Percentiles rank a stretch among this genome's conserved stretches.
Evolutionary conservation across 2,797 vertebrate genomes (phyloP).

Genomic region (Manis javanica): DNA sequence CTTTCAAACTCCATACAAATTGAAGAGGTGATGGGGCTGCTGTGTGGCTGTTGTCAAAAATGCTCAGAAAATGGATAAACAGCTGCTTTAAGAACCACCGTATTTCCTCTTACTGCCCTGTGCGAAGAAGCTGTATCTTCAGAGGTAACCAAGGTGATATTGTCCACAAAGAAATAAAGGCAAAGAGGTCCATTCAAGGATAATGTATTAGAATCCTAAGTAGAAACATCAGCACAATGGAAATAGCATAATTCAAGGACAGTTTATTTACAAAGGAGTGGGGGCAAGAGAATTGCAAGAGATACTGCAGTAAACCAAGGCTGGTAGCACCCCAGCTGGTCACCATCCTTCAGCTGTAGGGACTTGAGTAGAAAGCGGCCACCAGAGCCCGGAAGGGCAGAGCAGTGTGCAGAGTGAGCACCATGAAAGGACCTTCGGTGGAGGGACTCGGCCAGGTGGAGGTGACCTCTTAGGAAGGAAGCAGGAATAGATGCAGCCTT

Average conservation of each 20-base stretch:
- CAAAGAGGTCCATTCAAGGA: not conserved
- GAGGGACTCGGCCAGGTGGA: not conserved
- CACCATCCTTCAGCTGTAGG: not conserved
- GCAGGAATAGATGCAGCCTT: not conserved
- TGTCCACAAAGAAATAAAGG: not conserved
- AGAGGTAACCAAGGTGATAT: not conserved
- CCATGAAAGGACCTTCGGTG: not conserved
- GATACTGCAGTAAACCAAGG: not conserved
- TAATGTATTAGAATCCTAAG: not conserved
- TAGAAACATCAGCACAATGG: not conserved
- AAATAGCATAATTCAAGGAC: not conserved
- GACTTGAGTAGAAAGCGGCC: not conserved
- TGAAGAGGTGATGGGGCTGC: not conserved
- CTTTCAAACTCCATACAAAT: not conserved
- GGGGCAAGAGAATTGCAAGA: not conserved
- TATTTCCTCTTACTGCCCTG: not conserved
- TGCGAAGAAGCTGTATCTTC: not conserved
- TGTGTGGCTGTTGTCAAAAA: constrained; percentile 3
- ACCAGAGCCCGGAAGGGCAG: not conserved
- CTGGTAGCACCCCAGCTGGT: not conserved
- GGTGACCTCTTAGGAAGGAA: not conserved
- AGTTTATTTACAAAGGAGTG: not conserved
- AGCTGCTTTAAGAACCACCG: not conserved
- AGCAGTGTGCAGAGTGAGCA: not conserved
- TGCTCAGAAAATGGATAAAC: constrained; percentile 1